Evolutionary conservation across 2,888 invertebrate genomes (phyloP), one percentile per base, ranked within the genome.

Genomic region (Salticus scenicus): DNA sequence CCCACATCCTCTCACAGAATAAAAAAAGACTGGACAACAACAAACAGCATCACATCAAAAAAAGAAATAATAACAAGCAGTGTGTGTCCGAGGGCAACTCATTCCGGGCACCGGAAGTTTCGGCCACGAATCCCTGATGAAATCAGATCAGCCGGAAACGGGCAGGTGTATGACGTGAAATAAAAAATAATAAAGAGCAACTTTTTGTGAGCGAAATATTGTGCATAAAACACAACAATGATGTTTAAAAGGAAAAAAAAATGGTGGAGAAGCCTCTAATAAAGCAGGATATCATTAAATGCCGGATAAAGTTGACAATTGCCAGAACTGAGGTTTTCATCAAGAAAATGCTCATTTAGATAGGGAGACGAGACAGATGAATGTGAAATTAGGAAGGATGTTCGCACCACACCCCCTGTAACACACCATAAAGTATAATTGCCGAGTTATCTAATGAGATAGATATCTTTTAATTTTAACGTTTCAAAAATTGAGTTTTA

Each of bases 141-240:
- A 66, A 85, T 76, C 85, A 75, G 80, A 85, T 74, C 79, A 77
- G 85, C 74, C 74, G 80, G 79, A 80, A 75, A 71, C 41, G 74
- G 42, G 71, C 85, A 85, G 80, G 85, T 85, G 85, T 28, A 79
- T 71, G 4, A 47, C 17, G 17, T 4, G 24, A 7, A 37, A 10
- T 10, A 37, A 37, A 37, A 10, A 37, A n/a, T n/a, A 42, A 70
- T 70, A 79, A 66, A 64, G 69, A 27, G 73, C 72, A 33, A 67
- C 41, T 70, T 70, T 70, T 42, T n/a, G 20, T 24, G 31, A 17
- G 41, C 30, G 12, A 47, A 37, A 47, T 17, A 47, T 17, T 47
- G 17, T 17, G n/a, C n/a, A 17, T n/a, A 47, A 37, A 37, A 37
- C 12, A 12, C n/a, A 47, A 47, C 47, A 47, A 47, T 10, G 37